Evolutionary conservation across 2,888 invertebrate genomes (phyloP), one percentile per base, ranked within the genome.

Genomic region (Sesia apiformis): DNA sequence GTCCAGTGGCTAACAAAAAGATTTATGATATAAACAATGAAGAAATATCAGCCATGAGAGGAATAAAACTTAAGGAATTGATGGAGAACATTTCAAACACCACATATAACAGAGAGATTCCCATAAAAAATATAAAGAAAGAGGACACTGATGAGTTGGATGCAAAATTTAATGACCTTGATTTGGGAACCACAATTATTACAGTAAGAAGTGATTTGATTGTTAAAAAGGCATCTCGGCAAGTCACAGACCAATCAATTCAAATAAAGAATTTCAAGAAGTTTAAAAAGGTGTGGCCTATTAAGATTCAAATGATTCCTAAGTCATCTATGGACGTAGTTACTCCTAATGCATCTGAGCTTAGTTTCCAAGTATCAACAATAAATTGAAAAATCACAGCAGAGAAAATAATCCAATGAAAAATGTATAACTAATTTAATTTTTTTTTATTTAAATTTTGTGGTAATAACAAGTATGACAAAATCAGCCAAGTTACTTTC

Each of bases 211-310:
- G 67, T 49, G 74, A 78, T 62, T 74, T 88, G 57, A 79, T 88
- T 62, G 70, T 86, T 3, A 87, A 88, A 63, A 81, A 75, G 58
- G 85, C 86, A 61, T 70, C 77, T 3, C 53, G 75, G 52, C 60
- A 69, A 56, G 62, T 71, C 56, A 69, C 68, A 50, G 67, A 63
- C 54, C 59, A 58, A 55, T 62, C 67, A 55, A 55, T 51, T 52
- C 61, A 63, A 55, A 56, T 72, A 0, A 81, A 71, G 56, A 88
- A 89, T 65, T 89, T 87, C 63, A 89, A 89, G 58, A 89, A 77
- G 58, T 88, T 89, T 57, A 86, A 85, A 66, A 89, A 89, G 60
- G 80, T 88, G 23, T 88, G 88, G 88, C 89, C 88, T 57, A 50
- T 84, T 4, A 85, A 78, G 64, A 79, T 74, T 72, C 80, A 82